Evolutionary conservation across 2,113 vertebrate genomes (phyloP).

Genomic region (Synodontis membranacea): DNA sequence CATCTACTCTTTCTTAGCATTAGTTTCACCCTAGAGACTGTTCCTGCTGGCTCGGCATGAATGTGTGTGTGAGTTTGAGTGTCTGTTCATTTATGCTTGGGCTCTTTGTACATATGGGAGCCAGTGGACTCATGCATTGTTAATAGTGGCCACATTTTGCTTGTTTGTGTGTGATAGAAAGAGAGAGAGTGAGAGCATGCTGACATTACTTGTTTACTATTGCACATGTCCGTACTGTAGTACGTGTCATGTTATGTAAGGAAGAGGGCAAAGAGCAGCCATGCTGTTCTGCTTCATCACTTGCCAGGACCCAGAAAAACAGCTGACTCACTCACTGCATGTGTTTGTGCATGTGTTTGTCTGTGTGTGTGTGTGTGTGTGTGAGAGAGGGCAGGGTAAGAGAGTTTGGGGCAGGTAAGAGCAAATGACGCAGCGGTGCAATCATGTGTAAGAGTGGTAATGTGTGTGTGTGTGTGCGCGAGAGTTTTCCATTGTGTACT

Average conservation of each 20-base stretch:
- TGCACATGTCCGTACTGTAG: conserved; percentile 53
- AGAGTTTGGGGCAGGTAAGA: conserved; percentile 30
- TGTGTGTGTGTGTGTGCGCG: conserved; percentile 27
- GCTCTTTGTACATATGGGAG: conserved; percentile 47
- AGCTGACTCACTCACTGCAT: conserved; percentile 40
- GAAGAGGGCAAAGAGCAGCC: conserved; percentile 20
- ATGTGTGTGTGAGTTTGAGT: neutral
- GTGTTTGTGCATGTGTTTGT: conserved; percentile 5
- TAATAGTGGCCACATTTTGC: conserved; percentile 49
- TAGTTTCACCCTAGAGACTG: neutral
- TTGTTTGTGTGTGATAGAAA: conserved; percentile 21
- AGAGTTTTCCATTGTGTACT: conserved; percentile 48
- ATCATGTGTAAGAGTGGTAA: conserved; percentile 2
- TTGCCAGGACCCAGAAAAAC: conserved; percentile 40
- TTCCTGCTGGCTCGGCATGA: neutral
- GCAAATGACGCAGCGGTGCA: conserved; percentile 24
- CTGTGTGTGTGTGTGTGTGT: neutral
- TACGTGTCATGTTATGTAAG: conserved; percentile 59
- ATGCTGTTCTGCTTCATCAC: conserved; percentile 19
- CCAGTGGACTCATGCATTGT: conserved; percentile 56
- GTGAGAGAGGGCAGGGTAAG: neutral
- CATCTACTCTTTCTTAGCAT: conserved; percentile 1
- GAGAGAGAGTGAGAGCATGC: neutral
- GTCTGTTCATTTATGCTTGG: neutral
- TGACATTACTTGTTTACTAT: conserved; percentile 72